These are phyloP conservation scores for Pheosia tremula DNA, from an alignment of 2,888 invertebrate species.

Conservation along the genomic window DNA sequence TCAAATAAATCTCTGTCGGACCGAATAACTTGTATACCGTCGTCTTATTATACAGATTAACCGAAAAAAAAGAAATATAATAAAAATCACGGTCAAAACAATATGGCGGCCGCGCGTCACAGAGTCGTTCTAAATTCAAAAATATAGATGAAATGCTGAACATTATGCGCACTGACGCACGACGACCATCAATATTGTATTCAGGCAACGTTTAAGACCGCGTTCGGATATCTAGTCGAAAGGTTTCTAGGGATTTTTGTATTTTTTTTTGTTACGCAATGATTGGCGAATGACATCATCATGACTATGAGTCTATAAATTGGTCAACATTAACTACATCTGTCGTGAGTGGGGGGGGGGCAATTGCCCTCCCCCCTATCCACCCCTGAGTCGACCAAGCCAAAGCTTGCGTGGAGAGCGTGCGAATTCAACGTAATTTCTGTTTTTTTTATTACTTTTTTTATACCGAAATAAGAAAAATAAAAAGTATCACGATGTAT, in stretches of 20 bases:
- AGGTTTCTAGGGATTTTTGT: not conserved
- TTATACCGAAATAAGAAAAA: too few species aligned
- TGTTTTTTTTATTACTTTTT: too few species aligned
- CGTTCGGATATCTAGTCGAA: constrained; percentile 15
- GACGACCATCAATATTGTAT: constrained; percentile 45
- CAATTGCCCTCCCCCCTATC: too few species aligned
- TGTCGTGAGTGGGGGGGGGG: too few species aligned
- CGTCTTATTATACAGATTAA: constrained; percentile 12
- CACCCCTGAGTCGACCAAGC: too few species aligned
- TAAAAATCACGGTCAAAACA: constrained; percentile 29
- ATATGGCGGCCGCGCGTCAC: constrained; percentile 12
- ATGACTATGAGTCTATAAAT: too few species aligned
- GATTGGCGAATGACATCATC: too few species aligned
- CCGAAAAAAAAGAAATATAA: constrained; percentile 16
- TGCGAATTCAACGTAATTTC: too few species aligned
- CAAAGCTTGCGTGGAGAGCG: too few species aligned
- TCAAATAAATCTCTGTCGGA: not conserved
- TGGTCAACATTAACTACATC: too few species aligned
- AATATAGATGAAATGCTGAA: constrained; percentile 9
- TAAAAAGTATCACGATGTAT: too few species aligned
- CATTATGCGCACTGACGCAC: constrained; percentile 28
- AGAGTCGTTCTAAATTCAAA: constrained; percentile 22
- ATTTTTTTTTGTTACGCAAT: not conserved
- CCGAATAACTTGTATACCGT: not conserved
- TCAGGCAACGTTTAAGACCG: constrained; percentile 23